Evolutionary conservation across 2,888 invertebrate species (phyloP), one percentile per base, ranked within the genome.

Genomic region (Ischnura elegans): DNA sequence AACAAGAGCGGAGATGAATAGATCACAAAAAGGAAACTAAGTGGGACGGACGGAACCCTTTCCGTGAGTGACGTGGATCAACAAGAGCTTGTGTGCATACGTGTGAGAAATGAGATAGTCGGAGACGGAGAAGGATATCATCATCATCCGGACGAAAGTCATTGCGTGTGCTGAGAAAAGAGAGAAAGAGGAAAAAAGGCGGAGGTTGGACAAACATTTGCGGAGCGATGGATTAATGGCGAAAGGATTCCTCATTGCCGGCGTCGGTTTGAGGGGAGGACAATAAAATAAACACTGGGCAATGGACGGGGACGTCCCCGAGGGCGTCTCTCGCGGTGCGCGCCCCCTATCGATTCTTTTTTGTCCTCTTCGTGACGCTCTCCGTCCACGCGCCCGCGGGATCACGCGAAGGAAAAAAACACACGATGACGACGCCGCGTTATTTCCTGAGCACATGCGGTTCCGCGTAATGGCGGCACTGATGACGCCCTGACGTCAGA

Each of bases 171-270:
- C n/a, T n/a, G n/a, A n/a, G n/a, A n/a, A n/a, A n/a, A 61, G 61
- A 25, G 61, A 1, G 61, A 25, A 16, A 19, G 2, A 1, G n/a
- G 13, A 76, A 36, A 76, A 76, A 76, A 29, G 66, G 36, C 29
- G 36, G 36, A 36, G 66, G 66, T 76, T 76, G 66, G 16, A 36
- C 66, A 76, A 76, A 76, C 66, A 76, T 76, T 76, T 76, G 29
- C 66, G 0, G 21, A 29, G 66, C 66, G 66, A 76, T 76, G 36
- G 66, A 76, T 76, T 76, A 76, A 76, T 76, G 66, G 29, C 29
- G 19, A 76, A 76, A 76, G 66, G 66, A 76, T 76, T 76, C 66
- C n/a, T n/a, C n/a, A n/a, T n/a, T 76, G 51, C 16, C 25, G n/a
- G n/a, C n/a, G n/a, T n/a, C 66, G 66, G 66, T 76, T 76, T 76